Percentiles rank a stretch among this genome's conserved stretches.
Conservation (phyloP, 2,888 invertebrate species). For the Aporophyla nigra region DNA sequence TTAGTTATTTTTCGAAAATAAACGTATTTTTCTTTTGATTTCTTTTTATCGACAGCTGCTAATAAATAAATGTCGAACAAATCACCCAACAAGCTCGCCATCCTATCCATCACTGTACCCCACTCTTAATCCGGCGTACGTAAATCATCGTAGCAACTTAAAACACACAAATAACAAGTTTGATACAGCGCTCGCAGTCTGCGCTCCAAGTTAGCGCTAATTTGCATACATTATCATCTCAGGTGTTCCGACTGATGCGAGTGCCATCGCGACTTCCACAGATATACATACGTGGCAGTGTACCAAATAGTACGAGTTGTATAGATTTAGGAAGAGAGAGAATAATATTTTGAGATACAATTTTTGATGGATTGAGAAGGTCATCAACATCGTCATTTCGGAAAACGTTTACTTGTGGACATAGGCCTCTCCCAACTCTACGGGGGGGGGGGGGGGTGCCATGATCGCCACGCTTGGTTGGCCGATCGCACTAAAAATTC, state of each 20-base stretch:
- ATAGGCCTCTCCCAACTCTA: too few species aligned
- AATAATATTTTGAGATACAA: background rate
- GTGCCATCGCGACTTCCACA: constrained; percentile 34
- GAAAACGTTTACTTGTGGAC: too few species aligned
- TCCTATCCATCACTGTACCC: constrained; percentile 64
- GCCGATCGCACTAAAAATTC: too few species aligned
- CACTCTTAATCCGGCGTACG: constrained; percentile 75
- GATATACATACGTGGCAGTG: constrained; percentile 13
- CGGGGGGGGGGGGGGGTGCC: too few species aligned
- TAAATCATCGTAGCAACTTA: constrained; percentile 82
- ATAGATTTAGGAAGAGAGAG: background rate
- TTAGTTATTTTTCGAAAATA: too few species aligned
- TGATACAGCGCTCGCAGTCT: constrained; percentile 85
- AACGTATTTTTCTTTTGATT: too few species aligned
- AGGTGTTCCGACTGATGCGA: constrained; percentile 78
- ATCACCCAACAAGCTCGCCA: constrained; percentile 49
- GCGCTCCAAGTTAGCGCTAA: constrained; percentile 84
- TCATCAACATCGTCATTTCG: too few species aligned
- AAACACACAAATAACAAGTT: constrained; percentile 89
- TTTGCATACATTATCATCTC: constrained; percentile 91
- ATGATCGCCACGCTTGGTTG: too few species aligned
- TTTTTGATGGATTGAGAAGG: background rate
- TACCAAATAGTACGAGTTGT: constrained; percentile 11
- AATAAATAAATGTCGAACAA: background rate
- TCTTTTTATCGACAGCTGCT: background rate